A percentile compares a stretch with the other conserved stretches of the same genome.
Evolutionary conservation across 1,140 invertebrate species (phyloP).

Genomic region (Radopholus similis): DNA sequence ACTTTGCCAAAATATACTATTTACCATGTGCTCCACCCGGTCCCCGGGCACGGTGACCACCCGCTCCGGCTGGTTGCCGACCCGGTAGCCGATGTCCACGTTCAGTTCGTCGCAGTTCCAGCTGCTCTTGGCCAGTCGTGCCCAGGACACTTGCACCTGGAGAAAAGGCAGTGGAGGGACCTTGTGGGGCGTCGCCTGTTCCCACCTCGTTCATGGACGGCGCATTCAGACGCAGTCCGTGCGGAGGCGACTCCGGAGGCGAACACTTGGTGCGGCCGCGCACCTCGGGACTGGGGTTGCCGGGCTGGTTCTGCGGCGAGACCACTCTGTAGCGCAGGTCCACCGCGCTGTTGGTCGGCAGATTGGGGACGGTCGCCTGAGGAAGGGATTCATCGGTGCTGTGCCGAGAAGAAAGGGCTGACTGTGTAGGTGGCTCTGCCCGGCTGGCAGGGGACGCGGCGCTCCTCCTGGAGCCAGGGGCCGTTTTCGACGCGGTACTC

Average conservation of each 20-base stretch:
- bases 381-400: background rate
- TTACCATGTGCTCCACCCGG: constrained; percentile 52
- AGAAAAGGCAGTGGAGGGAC: background rate
- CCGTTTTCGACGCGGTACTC: constrained; percentile 56
- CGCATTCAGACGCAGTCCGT: constrained; percentile 52
- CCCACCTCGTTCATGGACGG: constrained; percentile 52
- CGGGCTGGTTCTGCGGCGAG: constrained; percentile 48
- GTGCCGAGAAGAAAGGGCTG: no score
- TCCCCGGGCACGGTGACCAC: constrained; percentile 54
- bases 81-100: constrained; percentile 53
- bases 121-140: constrained; percentile 51
- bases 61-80: constrained; percentile 55
- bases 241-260: constrained; percentile 52
- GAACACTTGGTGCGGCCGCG: constrained; percentile 58
- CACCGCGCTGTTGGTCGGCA: constrained; percentile 57
- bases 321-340: constrained; percentile 53
- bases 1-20: no score
- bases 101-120: constrained; percentile 59
- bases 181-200: background rate
- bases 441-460: constrained; percentile 50
- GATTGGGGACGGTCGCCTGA: constrained; percentile 45
- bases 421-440: constrained; percentile 46
- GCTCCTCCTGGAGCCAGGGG: constrained; percentile 49
- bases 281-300: constrained; percentile 54
- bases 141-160: constrained; percentile 51